These are phyloP conservation scores for Dermochelys coriacea DNA, from an alignment of 2,797 vertebrate species.

Conservation along the genomic window DNA sequence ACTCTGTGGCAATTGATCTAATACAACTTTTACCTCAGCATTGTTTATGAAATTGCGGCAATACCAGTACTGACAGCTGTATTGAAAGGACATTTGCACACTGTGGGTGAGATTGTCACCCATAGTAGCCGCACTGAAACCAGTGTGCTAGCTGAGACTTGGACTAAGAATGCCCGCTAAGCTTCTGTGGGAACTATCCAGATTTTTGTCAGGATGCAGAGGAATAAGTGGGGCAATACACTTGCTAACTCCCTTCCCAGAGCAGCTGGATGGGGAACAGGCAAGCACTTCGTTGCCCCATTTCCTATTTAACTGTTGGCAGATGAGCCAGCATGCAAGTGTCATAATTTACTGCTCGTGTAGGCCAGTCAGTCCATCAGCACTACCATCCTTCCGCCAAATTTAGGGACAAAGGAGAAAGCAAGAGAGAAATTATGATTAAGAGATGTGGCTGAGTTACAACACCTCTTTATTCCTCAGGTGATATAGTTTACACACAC, in stretches of 20 bases:
- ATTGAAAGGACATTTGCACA: conserved; percentile 42
- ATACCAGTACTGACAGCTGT: conserved; percentile 40
- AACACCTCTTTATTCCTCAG: neutral
- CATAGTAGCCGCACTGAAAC: neutral
- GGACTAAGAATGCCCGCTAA: neutral
- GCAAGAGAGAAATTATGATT: neutral
- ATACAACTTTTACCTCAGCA: conserved; percentile 48
- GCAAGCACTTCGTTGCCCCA: neutral
- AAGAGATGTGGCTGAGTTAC: neutral
- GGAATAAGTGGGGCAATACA: neutral
- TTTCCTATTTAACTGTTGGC: neutral
- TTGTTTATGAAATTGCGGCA: conserved; percentile 56
- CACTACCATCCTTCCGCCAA: neutral
- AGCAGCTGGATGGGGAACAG: neutral
- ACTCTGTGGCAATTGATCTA: conserved; percentile 62
- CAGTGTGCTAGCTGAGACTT: neutral
- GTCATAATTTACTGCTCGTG: neutral
- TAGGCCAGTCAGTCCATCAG: neutral
- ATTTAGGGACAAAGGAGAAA: neutral
- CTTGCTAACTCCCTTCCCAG: neutral
- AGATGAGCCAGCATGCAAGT: neutral
- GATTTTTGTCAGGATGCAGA: neutral
- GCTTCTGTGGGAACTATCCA: neutral
- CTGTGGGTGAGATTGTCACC: rapidly evolving
- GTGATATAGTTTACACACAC: neutral